A percentile compares a stretch with the other conserved stretches of the same genome.
Conservation (phyloP, 2,797 vertebrate species). For the Enteromius paludinosus region DNA sequence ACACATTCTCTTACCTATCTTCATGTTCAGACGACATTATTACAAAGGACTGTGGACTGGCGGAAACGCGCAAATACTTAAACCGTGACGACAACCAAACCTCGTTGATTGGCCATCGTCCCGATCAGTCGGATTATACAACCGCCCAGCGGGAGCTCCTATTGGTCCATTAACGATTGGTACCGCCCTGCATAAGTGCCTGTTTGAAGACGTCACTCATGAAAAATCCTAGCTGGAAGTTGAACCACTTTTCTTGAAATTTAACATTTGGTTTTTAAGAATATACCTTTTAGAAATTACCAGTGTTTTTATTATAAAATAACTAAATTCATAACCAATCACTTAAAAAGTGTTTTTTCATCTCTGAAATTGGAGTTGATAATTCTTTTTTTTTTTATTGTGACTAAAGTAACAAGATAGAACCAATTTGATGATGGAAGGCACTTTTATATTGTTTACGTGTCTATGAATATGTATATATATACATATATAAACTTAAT, state of each 20-base stretch:
- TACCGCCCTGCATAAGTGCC: not conserved
- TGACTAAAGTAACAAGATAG: not conserved
- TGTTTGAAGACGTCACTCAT: constrained; percentile 9
- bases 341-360: not conserved
- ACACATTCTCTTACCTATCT: constrained; percentile 75
- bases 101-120: constrained; percentile 67
- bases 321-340: not conserved
- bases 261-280: not conserved
- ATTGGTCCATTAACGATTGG: constrained; percentile 63
- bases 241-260: not conserved
- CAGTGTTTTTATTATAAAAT: not conserved
- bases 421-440: not conserved
- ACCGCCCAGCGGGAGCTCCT: constrained; percentile 32
- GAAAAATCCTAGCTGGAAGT: not conserved
- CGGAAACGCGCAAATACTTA: constrained; percentile 78
- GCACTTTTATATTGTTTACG: not conserved
- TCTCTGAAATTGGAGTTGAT: not conserved
- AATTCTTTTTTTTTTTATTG: not conserved
- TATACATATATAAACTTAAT: not conserved
- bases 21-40: constrained; percentile 86
- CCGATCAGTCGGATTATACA: constrained; percentile 65
- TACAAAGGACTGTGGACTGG: constrained; percentile 78
- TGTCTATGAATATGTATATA: not conserved
- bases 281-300: not conserved
- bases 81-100: constrained; percentile 55